These are phyloP conservation scores for Amphiduros pacificus DNA, from an alignment of 2,888 invertebrate species.

Conservation along the genomic window DNA sequence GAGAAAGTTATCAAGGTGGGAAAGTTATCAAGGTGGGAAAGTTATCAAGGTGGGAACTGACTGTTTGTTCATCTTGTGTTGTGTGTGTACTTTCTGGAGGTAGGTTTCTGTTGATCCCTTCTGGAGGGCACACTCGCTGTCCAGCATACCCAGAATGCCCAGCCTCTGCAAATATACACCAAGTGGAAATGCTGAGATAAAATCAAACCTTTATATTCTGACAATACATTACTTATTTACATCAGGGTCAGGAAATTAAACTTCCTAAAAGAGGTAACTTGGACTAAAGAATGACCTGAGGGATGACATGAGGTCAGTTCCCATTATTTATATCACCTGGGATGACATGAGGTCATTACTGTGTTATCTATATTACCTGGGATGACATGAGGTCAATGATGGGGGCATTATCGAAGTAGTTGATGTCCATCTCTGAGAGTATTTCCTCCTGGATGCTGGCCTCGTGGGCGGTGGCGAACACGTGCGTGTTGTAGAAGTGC, in stretches of 20 bases:
- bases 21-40: too few relatives aligned
- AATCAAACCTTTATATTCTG: neutral
- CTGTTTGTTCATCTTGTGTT: conserved; percentile 77
- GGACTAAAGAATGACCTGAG: too few relatives aligned
- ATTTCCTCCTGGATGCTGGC: conserved; percentile 93
- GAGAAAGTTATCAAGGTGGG: too few relatives aligned
- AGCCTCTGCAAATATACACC: conserved; percentile 67
- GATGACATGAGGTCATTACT: too few relatives aligned
- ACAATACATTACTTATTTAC: too few relatives aligned
- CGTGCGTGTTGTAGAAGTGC: conserved; percentile 95
- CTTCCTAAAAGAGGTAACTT: too few relatives aligned
- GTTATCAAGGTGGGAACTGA: too few relatives aligned
- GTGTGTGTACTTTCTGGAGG: conserved; percentile 76
- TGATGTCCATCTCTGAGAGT: conserved; percentile 83
- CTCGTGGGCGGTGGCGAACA: conserved; percentile 91
- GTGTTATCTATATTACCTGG: conserved; percentile 65
- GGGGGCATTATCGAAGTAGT: conserved; percentile 93
- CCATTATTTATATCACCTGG: too few relatives aligned
- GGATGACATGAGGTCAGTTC: too few relatives aligned
- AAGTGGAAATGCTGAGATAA: neutral
- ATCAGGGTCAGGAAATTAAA: too few relatives aligned
- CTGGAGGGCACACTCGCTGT: conserved; percentile 82
- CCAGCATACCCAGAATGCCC: conserved; percentile 86
- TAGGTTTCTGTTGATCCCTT: conserved; percentile 79
- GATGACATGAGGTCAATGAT: conserved; percentile 95